Evolutionary conservation across 2,797 vertebrate species (phyloP), one percentile per base, ranked within the genome.

Genomic region (Phalanger gymnotis): DNA sequence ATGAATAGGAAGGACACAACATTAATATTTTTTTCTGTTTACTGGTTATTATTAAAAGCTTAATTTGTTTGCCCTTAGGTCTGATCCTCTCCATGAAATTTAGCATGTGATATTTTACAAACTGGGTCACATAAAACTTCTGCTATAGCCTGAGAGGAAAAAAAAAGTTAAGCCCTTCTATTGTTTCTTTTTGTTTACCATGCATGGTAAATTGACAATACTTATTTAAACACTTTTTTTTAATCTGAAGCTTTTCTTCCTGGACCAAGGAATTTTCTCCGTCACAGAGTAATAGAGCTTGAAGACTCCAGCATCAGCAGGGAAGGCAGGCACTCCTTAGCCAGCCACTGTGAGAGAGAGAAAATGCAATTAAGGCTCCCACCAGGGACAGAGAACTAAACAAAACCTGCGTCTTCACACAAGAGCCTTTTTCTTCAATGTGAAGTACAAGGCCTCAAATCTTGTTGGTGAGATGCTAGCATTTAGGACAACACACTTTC

Each of bases 341-440:
- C 98, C 98, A 99, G 98, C 98, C 98, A 99, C 99, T 98, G 98
- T 99, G 98, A 98, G 99, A 99, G 98, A 99, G 98, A 98, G 98
- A 98, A 99, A 99, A 99, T 98, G 99, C 99, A 99, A 99, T 99
- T 99, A 99, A 99, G 98, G 98, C 98, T 99, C 99, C 98, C 99
- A 99, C 99, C 98, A 99, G 99, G 98, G 98, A 99, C 98, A 98
- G 97, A 98, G 98, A 98, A 98, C 98, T 98, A 98, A 98, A 99
- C 98, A 99, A 99, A 99, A 99, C 98, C 98, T 98, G 97, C 95
- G 55, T 99, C 98, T 99, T 98, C 98, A 99, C 98, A 99, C 98
- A 99, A 99, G 98, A 99, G 98, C 98, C 98, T 98, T 98, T 98
- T 98, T 98, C 98, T 98, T 98, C 98, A 98, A 97, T 98, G 97